A percentile compares a stretch with the other conserved stretches of the same genome.
Evolutionary conservation across 1,140 invertebrate genomes (phyloP).

Genomic region (Xylocopa sonorina): DNA sequence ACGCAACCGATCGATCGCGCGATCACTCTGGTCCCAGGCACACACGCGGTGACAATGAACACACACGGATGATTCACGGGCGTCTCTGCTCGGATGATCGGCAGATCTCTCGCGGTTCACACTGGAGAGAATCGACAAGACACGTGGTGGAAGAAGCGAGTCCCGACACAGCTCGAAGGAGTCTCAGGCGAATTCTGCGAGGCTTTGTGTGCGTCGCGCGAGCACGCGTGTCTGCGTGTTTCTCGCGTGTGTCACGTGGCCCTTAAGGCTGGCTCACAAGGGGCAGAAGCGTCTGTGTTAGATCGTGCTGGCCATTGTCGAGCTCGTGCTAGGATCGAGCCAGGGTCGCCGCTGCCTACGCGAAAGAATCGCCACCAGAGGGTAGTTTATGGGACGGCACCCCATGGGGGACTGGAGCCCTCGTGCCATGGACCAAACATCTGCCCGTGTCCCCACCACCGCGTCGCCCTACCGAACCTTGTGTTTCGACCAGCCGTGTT

Average conservation of each 20-base stretch:
- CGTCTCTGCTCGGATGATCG: no score
- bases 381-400: conserved; percentile 76
- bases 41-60: not conserved
- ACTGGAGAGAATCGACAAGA: not conserved
- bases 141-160: conserved; percentile 35
- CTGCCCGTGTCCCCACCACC: conserved; percentile 70
- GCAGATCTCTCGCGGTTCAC: not conserved
- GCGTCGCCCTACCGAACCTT: conserved; percentile 38
- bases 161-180: conserved; percentile 9
- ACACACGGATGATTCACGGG: conserved; percentile 31
- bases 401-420: conserved; percentile 76
- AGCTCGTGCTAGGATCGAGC: not conserved
- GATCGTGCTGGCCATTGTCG: conserved; percentile 49
- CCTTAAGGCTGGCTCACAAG: conserved; percentile 53
- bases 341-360: conserved; percentile 19
- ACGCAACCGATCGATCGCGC: not conserved
- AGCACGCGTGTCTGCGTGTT: conserved; percentile 35
- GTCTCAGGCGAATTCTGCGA: conserved; percentile 50
- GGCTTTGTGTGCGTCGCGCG: conserved; percentile 23
- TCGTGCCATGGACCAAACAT: conserved; percentile 79
- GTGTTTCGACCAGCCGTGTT: conserved; percentile 28
- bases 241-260: conserved; percentile 52
- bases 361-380: conserved; percentile 51
- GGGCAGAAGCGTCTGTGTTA: conserved; percentile 28
- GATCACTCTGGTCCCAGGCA: not conserved